phyloP scores from a whole-genome alignment of 2,888 invertebrate species.

The Dichetophora obliterata region DNA sequence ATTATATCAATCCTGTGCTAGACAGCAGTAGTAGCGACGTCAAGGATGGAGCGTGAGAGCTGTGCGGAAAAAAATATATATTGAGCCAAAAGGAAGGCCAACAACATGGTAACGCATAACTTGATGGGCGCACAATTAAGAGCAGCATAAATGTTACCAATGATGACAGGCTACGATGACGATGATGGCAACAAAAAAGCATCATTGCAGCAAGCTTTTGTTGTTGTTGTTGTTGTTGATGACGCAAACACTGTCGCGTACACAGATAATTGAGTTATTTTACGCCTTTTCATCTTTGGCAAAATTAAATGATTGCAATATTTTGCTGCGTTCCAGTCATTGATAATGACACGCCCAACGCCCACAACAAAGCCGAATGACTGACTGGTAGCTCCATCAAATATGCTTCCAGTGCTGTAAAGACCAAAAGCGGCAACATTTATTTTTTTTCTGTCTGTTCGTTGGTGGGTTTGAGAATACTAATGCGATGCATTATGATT shows the following conservation, averaged over 20 bases:
- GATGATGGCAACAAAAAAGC: neutral
- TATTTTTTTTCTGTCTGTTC: neutral
- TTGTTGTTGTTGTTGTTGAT: constrained; percentile 11
- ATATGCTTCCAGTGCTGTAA: too few species aligned
- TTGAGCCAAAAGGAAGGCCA: neutral
- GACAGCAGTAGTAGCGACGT: neutral
- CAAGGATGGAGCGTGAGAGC: neutral
- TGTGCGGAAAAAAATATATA: neutral
- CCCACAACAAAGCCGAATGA: neutral
- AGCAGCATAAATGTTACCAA: neutral
- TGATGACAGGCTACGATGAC: neutral
- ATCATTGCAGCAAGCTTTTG: neutral
- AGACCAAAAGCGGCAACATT: neutral
- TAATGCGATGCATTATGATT: neutral
- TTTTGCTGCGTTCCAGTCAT: neutral
- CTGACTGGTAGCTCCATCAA: neutral
- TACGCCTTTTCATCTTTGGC: constrained; percentile 28
- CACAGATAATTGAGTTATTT: constrained; percentile 28
- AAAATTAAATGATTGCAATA: constrained; percentile 5
- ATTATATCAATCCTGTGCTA: constrained; percentile 40
- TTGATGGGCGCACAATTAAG: neutral
- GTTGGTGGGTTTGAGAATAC: neutral
- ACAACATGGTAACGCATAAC: neutral
- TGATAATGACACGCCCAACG: neutral
- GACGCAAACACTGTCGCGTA: neutral